Conservation (phyloP, 2,113 vertebrate genomes). For the Glareola pratincola region DNA sequence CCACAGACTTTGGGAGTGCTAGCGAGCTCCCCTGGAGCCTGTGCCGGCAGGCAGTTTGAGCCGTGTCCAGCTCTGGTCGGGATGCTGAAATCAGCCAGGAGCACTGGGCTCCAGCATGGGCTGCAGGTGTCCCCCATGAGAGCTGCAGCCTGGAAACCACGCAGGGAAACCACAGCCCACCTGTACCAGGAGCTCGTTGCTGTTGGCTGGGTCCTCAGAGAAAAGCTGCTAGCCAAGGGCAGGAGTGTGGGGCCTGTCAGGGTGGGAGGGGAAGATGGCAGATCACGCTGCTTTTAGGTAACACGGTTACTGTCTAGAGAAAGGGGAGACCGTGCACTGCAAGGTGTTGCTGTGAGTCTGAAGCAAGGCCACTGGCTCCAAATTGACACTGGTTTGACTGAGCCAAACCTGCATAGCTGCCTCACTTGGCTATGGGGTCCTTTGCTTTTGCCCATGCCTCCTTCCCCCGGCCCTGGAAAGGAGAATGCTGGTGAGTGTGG, state of each 20-base stretch:
- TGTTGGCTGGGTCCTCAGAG: background rate
- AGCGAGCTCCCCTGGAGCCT: background rate
- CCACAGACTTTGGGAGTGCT: background rate
- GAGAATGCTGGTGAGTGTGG: background rate
- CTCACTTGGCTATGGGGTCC: background rate
- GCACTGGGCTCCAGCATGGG: background rate
- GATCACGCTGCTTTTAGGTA: background rate
- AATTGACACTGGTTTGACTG: rapidly evolving
- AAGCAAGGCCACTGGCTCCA: background rate
- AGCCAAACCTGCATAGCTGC: background rate
- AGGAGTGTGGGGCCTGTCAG: background rate
- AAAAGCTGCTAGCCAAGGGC: background rate
- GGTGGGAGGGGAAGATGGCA: background rate
- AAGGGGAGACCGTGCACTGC: background rate
- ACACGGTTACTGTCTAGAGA: background rate
- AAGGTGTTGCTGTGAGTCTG: background rate
- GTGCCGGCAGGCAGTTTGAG: background rate
- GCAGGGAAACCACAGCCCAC: background rate
- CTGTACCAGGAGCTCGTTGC: background rate
- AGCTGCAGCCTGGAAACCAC: background rate
- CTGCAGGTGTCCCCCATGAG: background rate
- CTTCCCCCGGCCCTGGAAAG: background rate
- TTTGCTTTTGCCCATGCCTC: background rate
- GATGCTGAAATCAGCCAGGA: background rate
- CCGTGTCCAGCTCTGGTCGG: background rate